Evolutionary conservation across 2,797 vertebrate genomes (phyloP).

Genomic region (Coregonus suidteri): DNA sequence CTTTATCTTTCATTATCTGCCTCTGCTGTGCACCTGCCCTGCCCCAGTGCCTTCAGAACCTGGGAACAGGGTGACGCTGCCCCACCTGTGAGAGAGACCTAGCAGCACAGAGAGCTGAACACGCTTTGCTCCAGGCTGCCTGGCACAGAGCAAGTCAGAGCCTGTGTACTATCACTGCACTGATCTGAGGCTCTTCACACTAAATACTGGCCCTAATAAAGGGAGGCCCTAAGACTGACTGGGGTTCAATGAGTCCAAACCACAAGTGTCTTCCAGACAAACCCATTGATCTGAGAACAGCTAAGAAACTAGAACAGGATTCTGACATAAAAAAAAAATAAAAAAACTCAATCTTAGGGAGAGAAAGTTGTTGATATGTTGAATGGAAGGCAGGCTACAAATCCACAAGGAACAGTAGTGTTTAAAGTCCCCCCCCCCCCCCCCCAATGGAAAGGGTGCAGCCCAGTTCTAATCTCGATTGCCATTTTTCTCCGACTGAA

Average conservation of each 20-base stretch:
- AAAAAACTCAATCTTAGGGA: neutral
- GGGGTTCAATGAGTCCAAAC: neutral
- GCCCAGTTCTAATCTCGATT: conserved; percentile 23
- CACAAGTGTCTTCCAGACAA: neutral
- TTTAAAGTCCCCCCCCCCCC: too few species aligned
- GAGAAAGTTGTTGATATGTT: neutral
- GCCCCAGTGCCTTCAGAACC: neutral
- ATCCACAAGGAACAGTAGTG: neutral
- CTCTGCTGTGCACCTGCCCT: too few species aligned
- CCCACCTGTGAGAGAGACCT: neutral
- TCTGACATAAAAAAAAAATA: neutral
- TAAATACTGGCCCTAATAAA: neutral
- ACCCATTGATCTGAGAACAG: neutral
- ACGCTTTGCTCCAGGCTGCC: neutral
- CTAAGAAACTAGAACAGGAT: neutral
- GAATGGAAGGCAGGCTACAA: neutral
- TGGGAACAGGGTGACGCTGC: neutral
- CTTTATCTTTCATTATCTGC: too few species aligned
- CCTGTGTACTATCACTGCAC: neutral
- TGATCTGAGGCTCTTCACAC: neutral
- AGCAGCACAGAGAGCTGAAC: neutral
- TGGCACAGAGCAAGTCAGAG: neutral
- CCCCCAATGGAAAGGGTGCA: neutral
- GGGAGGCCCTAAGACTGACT: neutral
- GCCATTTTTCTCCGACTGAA: conserved; percentile 19